Percentiles rank a stretch among this genome's conserved stretches.
These are phyloP conservation scores for Siphlonurus alternatus DNA, from an alignment of 2,888 invertebrate species.

Conservation along the genomic window DNA sequence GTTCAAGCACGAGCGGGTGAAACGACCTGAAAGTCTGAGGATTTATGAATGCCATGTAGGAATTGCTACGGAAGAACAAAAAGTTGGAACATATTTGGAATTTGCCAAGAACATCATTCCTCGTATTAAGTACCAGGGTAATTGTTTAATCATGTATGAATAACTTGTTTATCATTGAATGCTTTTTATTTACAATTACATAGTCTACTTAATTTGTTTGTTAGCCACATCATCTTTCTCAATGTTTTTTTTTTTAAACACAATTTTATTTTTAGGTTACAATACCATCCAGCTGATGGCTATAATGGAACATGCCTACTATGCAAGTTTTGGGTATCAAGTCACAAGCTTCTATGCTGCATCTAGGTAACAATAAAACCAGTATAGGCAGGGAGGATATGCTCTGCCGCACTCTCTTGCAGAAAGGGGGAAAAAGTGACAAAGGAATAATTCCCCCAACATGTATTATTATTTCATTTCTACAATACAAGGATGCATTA, in stretches of 20 bases:
- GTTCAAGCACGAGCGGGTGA: slow-evolving; percentile 57
- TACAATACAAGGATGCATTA: no score
- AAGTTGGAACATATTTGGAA: slow-evolving; percentile 79
- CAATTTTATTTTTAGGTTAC: slow-evolving; percentile 47
- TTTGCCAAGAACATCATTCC: slow-evolving; percentile 83
- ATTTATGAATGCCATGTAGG: slow-evolving; percentile 99
- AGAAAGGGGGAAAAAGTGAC: no score
- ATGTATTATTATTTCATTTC: neutral
- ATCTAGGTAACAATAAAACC: slow-evolving; percentile 41
- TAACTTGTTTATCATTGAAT: slow-evolving; percentile 2
- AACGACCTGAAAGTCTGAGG: slow-evolving; percentile 60
- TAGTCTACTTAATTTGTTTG: no score
- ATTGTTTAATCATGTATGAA: slow-evolving; percentile 13
- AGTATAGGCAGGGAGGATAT: no score
- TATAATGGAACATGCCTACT: slow-evolving; percentile 99
- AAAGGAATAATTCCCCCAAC: no score
- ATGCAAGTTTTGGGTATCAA: slow-evolving; percentile 98
- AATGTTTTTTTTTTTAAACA: no score
- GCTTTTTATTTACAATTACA: no score
- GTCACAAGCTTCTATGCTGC: slow-evolving; percentile 90
- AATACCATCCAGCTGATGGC: slow-evolving; percentile 99
- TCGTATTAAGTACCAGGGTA: slow-evolving; percentile 80
- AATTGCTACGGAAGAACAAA: slow-evolving; percentile 79
- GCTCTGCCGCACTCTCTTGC: neutral
- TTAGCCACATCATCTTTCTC: no score